Percentiles rank a stretch among this genome's conserved stretches.
Evolutionary conservation across 2,888 invertebrate genomes (phyloP).

Genomic region (Antheraea yamamai): DNA sequence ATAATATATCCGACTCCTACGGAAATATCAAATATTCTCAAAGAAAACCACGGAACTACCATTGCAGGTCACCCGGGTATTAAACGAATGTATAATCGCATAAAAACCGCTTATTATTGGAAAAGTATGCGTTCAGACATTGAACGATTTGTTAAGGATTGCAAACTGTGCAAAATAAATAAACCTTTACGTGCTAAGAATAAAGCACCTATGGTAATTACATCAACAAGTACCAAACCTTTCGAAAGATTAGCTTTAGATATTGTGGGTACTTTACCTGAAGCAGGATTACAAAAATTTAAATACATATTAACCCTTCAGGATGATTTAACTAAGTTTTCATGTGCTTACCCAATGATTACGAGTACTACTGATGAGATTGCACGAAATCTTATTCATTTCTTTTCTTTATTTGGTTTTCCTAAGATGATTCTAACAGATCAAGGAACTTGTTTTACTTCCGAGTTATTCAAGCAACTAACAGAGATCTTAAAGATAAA

Average conservation of each 20-base stretch:
- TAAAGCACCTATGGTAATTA: too few species aligned
- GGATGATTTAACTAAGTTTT: constrained; percentile 30
- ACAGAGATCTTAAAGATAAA: constrained; percentile 10
- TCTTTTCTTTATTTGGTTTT: constrained; percentile 27
- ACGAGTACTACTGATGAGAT: constrained; percentile 15
- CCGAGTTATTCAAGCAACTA: constrained; percentile 16
- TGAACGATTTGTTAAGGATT: too few species aligned
- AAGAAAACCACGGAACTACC: too few species aligned
- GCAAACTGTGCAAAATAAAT: too few species aligned
- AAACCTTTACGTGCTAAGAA: too few species aligned
- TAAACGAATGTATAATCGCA: too few species aligned
- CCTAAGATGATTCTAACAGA: constrained; percentile 33
- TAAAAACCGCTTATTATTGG: too few species aligned
- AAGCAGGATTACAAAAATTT: constrained; percentile 22
- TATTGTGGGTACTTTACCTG: constrained; percentile 11
- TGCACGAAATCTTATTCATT: neutral
- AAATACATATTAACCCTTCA: constrained; percentile 29
- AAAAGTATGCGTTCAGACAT: too few species aligned
- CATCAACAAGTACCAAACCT: neutral
- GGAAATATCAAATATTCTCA: too few species aligned
- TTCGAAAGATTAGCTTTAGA: constrained; percentile 7
- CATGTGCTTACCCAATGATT: constrained; percentile 28
- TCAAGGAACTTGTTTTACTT: constrained; percentile 23
- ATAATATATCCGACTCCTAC: too few species aligned
- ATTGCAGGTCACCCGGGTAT: too few species aligned